Evolutionary conservation across 2,888 invertebrate genomes (phyloP).

Genomic region (Marronus borbonicus): DNA sequence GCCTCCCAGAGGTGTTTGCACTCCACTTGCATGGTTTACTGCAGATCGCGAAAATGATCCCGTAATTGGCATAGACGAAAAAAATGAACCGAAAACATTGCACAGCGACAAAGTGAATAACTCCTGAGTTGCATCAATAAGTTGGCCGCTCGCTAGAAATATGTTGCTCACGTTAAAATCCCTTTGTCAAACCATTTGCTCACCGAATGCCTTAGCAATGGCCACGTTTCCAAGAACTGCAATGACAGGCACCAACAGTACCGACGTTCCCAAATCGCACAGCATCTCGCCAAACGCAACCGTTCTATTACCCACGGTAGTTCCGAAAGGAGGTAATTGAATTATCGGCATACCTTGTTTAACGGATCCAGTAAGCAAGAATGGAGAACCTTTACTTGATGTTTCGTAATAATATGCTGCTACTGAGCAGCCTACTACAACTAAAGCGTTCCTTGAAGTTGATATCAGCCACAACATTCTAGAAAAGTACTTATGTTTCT

Average conservation of each 20-base stretch:
- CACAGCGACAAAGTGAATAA: conserved; percentile 88
- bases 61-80: conserved; percentile 92
- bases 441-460: conserved; percentile 87
- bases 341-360: conserved; percentile 83
- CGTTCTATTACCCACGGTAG: conserved; percentile 74
- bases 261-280: conserved; percentile 86
- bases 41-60: conserved; percentile 93
- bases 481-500: conserved; percentile 69
- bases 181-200: conserved; percentile 62
- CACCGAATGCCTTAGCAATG: conserved; percentile 95
- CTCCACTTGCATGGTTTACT: conserved; percentile 96
- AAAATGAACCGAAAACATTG: conserved; percentile 90
- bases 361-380: conserved; percentile 83
- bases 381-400: conserved; percentile 74
- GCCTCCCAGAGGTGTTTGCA: conserved; percentile 90
- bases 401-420: conserved; percentile 77
- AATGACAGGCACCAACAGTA: conserved; percentile 90
- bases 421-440: conserved; percentile 82
- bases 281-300: conserved; percentile 80
- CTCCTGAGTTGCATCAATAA: conserved; percentile 92
- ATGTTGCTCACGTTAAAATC: background rate
- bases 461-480: conserved; percentile 84
- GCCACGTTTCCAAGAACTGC: conserved; percentile 95
- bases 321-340: conserved; percentile 81
- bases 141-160: conserved; percentile 80